Base-by-base conservation (phyloP, 2,113 vertebrate genomes). In the Laterallus jamaicensis region DNA sequence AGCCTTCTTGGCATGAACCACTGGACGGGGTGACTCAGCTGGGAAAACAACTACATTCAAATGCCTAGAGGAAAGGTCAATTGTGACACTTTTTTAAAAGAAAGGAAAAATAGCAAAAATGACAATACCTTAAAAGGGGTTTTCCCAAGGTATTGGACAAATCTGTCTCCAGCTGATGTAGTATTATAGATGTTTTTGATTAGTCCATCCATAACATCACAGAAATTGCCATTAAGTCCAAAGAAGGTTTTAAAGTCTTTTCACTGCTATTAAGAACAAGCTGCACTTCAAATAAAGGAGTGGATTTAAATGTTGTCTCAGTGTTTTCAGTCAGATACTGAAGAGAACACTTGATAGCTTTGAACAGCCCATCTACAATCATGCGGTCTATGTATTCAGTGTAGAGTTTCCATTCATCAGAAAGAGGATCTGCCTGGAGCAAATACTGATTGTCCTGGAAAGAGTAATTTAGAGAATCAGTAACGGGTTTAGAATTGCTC, bases 361-460 rank as follows among this genome's bases (percentile, higher is more conserved):
- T 97, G 93, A 96, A 97, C 95, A 98, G 97, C 56, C 98, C 98
- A 26, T 98, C 87, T 82, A 98, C 95, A 95, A 98, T 97, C 92
- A 98, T 98, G 80, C 88, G 92, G 97, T 99, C 98, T 91, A 96
- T 96, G 56, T 97, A 97, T 91, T 98, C 97, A 26, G 97, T 96
- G 97, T 98, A 98, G 35, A 92, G 95, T 93, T 95, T 95, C 98
- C 98, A 99, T 95, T 98, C 97, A 68, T 97, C 92, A 87, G 98
- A 98, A 91, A 97, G 94, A 64, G 96, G 91, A 92, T 98, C 97
- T 75, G 97, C 98, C 50, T 97, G 84, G 18, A 99, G 97, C 82
- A 98, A 97, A 85, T 96, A 95, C 93, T 98, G 98, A 97, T 98
- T 99, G 95, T 98, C 97, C 98, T 99, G 95, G 75, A 96, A 97